Percentiles rank a stretch among this genome's conserved stretches.
These are phyloP conservation scores for Gasterosteus aculeatus DNA, from an alignment of 2,113 vertebrate genomes.

Conservation along the genomic window DNA sequence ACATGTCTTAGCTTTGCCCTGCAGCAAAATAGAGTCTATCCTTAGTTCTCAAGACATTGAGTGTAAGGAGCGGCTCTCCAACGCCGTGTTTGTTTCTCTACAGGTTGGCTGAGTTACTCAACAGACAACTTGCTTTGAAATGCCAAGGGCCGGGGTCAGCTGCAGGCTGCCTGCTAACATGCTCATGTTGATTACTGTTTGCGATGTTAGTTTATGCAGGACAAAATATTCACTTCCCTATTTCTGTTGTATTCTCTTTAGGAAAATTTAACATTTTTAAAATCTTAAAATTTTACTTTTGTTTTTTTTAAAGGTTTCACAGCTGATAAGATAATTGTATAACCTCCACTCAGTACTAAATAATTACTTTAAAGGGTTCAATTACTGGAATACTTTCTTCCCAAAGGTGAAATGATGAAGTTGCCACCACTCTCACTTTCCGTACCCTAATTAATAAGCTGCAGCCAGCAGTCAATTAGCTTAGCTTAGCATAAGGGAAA, in stretches of 20 bases:
- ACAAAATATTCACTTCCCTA: background rate
- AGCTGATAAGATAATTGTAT: background rate
- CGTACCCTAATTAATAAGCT: background rate
- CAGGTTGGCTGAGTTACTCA: background rate
- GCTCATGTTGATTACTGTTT: background rate
- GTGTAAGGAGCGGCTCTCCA: background rate
- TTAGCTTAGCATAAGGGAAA: background rate
- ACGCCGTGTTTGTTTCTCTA: background rate
- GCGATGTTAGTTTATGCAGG: background rate
- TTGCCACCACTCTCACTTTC: too few relatives aligned
- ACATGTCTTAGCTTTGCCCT: background rate
- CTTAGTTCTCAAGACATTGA: background rate
- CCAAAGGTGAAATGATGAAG: background rate
- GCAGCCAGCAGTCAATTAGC: background rate
- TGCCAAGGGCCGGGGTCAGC: conserved; percentile 26
- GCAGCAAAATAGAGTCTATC: background rate
- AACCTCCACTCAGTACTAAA: background rate
- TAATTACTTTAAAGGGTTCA: background rate
- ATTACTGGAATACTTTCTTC: background rate
- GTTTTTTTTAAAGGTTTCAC: background rate
- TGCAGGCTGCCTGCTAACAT: background rate
- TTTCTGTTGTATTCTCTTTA: background rate
- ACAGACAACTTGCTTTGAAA: conserved; percentile 7
- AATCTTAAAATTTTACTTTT: background rate
- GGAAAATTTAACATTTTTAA: background rate